Conservation (phyloP, 1,140 invertebrate species). For the Tetramorium parvispinum region DNA sequence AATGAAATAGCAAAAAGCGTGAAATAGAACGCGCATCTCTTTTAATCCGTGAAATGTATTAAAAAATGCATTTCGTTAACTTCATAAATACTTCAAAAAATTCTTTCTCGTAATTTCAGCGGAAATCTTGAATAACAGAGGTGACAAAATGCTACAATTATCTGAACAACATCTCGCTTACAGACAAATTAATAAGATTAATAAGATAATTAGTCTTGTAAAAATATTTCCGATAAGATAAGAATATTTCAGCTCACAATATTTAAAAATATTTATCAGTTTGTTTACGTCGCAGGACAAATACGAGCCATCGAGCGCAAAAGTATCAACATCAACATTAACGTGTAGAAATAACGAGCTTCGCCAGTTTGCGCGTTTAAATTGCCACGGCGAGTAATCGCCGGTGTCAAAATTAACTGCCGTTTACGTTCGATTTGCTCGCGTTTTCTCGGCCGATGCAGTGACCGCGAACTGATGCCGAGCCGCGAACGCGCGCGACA, state of each 20-base stretch:
- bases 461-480: neutral
- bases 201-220: neutral
- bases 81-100: neutral
- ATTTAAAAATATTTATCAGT: constrained; percentile 13
- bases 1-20: constrained; percentile 26
- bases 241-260: neutral
- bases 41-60: constrained; percentile 38
- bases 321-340: constrained; percentile 19
- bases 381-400: constrained; percentile 37
- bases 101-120: neutral
- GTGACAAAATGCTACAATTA: neutral
- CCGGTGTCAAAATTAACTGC: constrained; percentile 59
- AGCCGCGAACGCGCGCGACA: constrained; percentile 37
- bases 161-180: neutral
- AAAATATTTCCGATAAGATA: neutral
- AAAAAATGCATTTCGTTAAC: constrained; percentile 27
- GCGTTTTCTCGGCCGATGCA: neutral
- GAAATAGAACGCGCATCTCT: constrained; percentile 42
- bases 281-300: neutral
- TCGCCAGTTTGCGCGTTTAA: constrained; percentile 28
- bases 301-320: constrained; percentile 20
- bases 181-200: neutral
- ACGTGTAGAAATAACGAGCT: constrained; percentile 37
- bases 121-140: neutral
- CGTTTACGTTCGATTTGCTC: constrained; percentile 59